phyloP scores from a whole-genome alignment of 2,113 vertebrate genomes.

The Mesoclemmys tuberculata region DNA sequence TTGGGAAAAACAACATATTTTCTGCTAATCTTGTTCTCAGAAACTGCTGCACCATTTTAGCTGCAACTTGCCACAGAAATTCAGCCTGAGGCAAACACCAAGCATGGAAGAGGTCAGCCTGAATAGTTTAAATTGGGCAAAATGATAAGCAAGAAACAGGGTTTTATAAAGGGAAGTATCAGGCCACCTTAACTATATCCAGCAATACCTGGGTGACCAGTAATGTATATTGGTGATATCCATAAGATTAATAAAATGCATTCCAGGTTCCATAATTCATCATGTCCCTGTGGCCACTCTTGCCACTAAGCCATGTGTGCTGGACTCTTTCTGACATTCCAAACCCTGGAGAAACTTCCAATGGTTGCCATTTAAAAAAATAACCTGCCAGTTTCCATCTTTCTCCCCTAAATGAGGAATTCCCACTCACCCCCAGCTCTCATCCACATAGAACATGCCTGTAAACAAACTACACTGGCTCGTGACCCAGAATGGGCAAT shows the following conservation, averaged over 20 bases:
- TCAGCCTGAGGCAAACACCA: too few relatives aligned
- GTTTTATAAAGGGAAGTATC: not conserved
- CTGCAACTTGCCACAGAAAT: too few relatives aligned
- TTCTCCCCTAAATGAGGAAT: not conserved
- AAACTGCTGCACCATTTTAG: too few relatives aligned
- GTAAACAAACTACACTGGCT: not conserved
- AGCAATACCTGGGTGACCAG: accelerated
- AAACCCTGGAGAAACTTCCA: too few relatives aligned
- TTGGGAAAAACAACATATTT: too few relatives aligned
- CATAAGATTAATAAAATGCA: not conserved
- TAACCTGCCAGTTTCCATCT: not conserved
- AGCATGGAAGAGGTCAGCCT: too few relatives aligned
- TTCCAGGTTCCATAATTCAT: not conserved
- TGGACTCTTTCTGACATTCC: not conserved
- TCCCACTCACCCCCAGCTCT: not conserved
- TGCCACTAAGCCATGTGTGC: not conserved
- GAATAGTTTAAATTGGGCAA: not conserved
- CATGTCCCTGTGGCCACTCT: accelerated
- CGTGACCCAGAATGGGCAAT: not conserved
- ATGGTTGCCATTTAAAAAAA: not conserved
- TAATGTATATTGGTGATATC: not conserved
- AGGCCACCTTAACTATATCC: too few relatives aligned
- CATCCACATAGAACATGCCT: not conserved
- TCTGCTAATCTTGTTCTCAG: too few relatives aligned
- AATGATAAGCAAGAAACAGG: not conserved